phyloP scores from a whole-genome alignment of 2,113 vertebrate species.

The Cromileptes altivelis region DNA sequence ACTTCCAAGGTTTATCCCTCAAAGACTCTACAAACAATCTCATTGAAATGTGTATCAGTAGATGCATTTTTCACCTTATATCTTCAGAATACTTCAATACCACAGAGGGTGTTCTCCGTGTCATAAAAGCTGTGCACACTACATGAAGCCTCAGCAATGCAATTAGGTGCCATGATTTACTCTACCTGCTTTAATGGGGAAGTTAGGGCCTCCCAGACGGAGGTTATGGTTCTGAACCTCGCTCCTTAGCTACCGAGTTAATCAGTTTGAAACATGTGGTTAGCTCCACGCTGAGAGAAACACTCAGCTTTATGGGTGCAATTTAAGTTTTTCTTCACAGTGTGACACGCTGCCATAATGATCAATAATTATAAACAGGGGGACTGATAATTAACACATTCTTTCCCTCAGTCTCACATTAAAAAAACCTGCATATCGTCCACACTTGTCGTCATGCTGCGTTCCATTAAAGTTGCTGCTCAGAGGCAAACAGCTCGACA shows the following conservation, averaged over 20 bases:
- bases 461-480: conserved; percentile 49
- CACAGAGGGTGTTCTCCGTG: conserved; percentile 24
- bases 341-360: conserved; percentile 39
- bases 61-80: conserved; percentile 28
- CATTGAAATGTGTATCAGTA: conserved; percentile 30
- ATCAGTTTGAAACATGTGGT: conserved; percentile 69
- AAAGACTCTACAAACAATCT: conserved; percentile 33
- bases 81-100: conserved; percentile 16
- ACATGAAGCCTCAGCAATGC: conserved; percentile 70
- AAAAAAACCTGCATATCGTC: conserved; percentile 36
- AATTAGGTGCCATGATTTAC: conserved; percentile 81
- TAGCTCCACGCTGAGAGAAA: conserved; percentile 24
- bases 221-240: conserved; percentile 74
- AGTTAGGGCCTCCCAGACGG: conserved; percentile 67
- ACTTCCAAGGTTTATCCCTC: conserved; percentile 51
- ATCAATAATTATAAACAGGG: conserved; percentile 45
- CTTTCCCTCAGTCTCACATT: conserved; percentile 18
- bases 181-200: conserved; percentile 73
- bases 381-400: conserved; percentile 39
- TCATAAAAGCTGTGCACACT: conserved; percentile 49
- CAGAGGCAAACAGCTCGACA: conserved; percentile 50
- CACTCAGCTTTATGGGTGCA: conserved; percentile 40
- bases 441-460: conserved; percentile 27
- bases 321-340: conserved; percentile 38
- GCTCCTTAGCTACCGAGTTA: conserved; percentile 67